A percentile compares a stretch with the other conserved stretches of the same genome.
phyloP scores from a whole-genome alignment of 2,113 vertebrate genomes.

The Phrynosoma platyrhinos region DNA sequence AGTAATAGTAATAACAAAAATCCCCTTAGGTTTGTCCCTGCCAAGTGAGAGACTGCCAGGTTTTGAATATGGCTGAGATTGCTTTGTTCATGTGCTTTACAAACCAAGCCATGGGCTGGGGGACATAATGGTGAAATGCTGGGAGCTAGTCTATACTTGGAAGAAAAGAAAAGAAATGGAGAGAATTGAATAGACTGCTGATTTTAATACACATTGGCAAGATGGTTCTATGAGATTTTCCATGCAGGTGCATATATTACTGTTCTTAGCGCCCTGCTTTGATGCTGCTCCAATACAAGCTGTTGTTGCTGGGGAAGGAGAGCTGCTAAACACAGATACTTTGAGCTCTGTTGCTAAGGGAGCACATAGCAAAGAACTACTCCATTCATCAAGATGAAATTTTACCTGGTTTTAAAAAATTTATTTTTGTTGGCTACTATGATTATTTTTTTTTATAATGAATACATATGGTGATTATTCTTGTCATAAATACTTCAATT shows the following conservation, averaged over 20 bases:
- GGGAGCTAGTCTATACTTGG: slow-evolving; percentile 55
- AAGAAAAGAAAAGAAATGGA: neutral
- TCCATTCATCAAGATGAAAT: slow-evolving; percentile 26
- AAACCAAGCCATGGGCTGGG: slow-evolving; percentile 44
- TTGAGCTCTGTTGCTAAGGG: slow-evolving; percentile 54
- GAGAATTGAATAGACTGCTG: slow-evolving; percentile 43
- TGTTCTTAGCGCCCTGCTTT: slow-evolving; percentile 52
- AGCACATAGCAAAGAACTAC: neutral
- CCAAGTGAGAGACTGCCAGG: slow-evolving; percentile 1
- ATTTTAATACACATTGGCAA: slow-evolving; percentile 60
- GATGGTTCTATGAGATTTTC: slow-evolving; percentile 47
- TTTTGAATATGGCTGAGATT: slow-evolving; percentile 24
- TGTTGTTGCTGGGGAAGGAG: slow-evolving; percentile 38
- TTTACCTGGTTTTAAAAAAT: neutral
- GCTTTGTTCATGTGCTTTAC: slow-evolving; percentile 52
- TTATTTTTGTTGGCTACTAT: neutral
- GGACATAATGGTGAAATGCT: slow-evolving; percentile 53
- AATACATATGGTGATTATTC: neutral
- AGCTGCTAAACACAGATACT: slow-evolving; percentile 46
- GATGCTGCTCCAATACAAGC: slow-evolving; percentile 60
- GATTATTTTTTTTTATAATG: neutral
- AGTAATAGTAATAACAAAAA: neutral
- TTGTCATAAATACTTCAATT: neutral
- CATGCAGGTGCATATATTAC: slow-evolving; percentile 59
- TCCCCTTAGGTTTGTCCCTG: neutral